These are phyloP conservation scores for Pachycephus smyrnensis DNA, from an alignment of 2,888 invertebrate species.

Conservation along the genomic window DNA sequence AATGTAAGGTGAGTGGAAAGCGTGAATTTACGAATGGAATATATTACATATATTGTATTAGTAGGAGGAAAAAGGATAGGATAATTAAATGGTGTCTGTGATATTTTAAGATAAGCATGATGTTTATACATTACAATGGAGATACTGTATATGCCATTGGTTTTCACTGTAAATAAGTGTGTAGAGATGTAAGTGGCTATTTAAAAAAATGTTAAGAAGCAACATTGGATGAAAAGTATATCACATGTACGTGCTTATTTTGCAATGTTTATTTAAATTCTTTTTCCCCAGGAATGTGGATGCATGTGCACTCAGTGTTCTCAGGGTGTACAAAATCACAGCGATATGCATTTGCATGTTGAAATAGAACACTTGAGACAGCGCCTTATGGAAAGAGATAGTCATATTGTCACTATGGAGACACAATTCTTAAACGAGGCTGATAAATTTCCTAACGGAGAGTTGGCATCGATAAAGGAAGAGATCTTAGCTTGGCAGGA, in stretches of 20 bases:
- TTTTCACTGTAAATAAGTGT: no score
- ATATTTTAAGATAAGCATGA: neutral
- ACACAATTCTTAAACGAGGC: constrained; percentile 84
- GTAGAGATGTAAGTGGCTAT: neutral
- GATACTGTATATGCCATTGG: neutral
- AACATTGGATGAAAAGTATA: neutral
- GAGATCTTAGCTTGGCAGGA: constrained; percentile 91
- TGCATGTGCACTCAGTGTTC: constrained; percentile 72
- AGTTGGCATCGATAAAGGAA: constrained; percentile 83
- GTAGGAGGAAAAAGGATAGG: no score
- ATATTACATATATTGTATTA: no score
- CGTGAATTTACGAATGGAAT: neutral
- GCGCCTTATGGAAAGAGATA: constrained; percentile 83
- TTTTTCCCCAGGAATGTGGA: constrained; percentile 70
- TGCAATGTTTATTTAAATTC: neutral
- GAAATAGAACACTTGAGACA: constrained; percentile 90
- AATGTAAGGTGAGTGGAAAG: constrained; percentile 55
- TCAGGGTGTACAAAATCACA: constrained; percentile 52
- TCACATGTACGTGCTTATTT: neutral
- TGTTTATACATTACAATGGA: neutral
- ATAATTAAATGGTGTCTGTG: no score
- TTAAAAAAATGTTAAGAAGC: neutral
- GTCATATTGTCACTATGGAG: constrained; percentile 88
- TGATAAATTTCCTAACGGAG: constrained; percentile 75
- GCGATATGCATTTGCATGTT: constrained; percentile 80